These are phyloP conservation scores for Biston stratarius DNA, from an alignment of 2,888 invertebrate genomes.

Conservation along the genomic window DNA sequence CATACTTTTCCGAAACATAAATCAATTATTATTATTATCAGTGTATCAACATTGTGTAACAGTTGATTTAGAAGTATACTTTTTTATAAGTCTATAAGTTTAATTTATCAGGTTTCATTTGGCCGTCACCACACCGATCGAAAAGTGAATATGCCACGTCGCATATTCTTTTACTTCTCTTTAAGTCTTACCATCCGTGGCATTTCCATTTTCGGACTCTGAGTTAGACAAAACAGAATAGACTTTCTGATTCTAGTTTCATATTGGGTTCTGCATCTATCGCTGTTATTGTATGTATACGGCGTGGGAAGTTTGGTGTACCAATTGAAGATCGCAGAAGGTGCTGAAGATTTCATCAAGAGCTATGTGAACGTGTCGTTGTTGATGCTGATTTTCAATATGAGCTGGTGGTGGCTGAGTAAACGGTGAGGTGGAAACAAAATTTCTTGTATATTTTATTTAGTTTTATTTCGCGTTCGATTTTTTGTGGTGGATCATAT, in stretches of 20 bases:
- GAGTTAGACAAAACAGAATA: no score
- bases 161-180: not conserved
- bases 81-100: no score
- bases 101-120: no score
- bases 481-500: not conserved
- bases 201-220: no score
- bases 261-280: conserved; percentile 66
- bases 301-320: conserved; percentile 61
- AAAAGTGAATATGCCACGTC: no score
- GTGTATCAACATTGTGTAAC: no score
- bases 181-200: not conserved
- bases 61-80: no score
- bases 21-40: no score
- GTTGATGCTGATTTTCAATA: conserved; percentile 58
- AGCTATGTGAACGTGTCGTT: conserved; percentile 69
- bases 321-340: conserved; percentile 59
- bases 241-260: conserved; percentile 53
- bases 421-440: conserved; percentile 56
- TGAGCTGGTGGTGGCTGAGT: conserved; percentile 68
- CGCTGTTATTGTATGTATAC: conserved; percentile 66
- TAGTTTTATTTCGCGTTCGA: not conserved
- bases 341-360: conserved; percentile 62
- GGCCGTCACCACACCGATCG: no score
- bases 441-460: not conserved
- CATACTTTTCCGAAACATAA: no score